Evolutionary conservation across 2,113 vertebrate species (phyloP).

Genomic region (Fulica atra): DNA sequence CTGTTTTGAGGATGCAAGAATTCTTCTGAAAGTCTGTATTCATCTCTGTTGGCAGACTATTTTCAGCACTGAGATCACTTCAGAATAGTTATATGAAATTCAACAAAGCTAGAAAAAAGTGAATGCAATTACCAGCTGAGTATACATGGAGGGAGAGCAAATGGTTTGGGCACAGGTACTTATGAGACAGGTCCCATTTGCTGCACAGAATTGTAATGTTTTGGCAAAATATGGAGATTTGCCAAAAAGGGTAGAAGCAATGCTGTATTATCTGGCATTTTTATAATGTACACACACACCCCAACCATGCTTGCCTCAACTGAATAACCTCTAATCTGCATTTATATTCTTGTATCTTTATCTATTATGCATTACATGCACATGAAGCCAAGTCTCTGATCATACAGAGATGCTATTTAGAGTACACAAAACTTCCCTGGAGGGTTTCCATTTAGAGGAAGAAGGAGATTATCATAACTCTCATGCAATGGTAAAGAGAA

Average conservation of each 20-base stretch:
- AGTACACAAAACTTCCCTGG: constrained; percentile 76
- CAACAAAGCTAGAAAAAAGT: neutral
- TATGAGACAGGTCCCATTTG: neutral
- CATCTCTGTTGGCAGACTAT: neutral
- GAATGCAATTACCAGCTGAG: constrained; percentile 11
- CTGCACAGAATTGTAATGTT: neutral
- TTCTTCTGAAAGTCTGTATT: constrained; percentile 11
- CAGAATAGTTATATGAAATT: constrained; percentile 26
- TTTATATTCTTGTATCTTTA: constrained; percentile 51
- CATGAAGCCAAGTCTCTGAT: constrained; percentile 67
- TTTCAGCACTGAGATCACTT: constrained; percentile 21
- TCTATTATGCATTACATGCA: constrained; percentile 61
- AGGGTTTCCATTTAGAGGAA: constrained; percentile 71
- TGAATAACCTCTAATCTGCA: constrained; percentile 70
- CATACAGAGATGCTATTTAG: constrained; percentile 74
- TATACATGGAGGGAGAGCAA: neutral
- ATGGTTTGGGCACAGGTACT: constrained; percentile 2
- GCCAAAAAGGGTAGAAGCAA: constrained; percentile 9
- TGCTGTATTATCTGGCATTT: constrained; percentile 4
- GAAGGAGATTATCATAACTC: constrained; percentile 50
- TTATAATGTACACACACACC: neutral
- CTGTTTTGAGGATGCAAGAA: neutral
- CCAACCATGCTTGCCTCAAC: constrained; percentile 35
- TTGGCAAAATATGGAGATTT: constrained; percentile 26
- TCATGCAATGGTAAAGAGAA: constrained; percentile 35